Base-by-base conservation (phyloP, 2,797 vertebrate species). In the Paguma larvata region DNA sequence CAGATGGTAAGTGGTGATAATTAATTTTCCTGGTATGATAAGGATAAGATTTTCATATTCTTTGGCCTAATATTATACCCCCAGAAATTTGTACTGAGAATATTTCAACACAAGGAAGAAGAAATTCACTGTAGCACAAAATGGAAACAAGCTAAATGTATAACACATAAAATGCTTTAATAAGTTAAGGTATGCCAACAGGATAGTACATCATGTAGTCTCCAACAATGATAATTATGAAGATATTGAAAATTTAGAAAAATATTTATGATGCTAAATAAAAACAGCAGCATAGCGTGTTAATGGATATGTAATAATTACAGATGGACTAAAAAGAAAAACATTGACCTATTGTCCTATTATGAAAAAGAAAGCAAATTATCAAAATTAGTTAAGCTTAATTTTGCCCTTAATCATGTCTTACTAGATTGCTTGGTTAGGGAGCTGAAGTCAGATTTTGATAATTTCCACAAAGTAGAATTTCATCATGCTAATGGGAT, bases 341-440 rank as follows among this genome's bases (percentile, higher is more conserved):
- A 8, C 5, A 80, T 75, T 56, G 82, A 68, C 23, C 15, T 56
- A 11, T 7, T 91, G 5, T 91, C 16, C 9, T 85, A 51, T 78
- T 85, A 77, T 89, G 32, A 95, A 59, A 51, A 68, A 53, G 59
- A 87, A 89, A 96, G 34, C 8, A 92, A 82, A 72, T 77, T 67
- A 63, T 70, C 13, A 92, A 82, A 94, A 63, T 80, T 48, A 59
- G 5, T 53, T 85, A 75, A 68, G 59, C 14, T 73, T 89, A 84
- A 30, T 73, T 87, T 23, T 96, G 30, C 15, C 10, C 21, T 72
- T 96, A 11, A 2, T 93, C 15, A 56, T 72, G 2, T 80, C 21
- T 80, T 89, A n/a, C 18, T 79, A 13, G 4, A 34, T 68, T 93
- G 30, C 48, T 77, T 97, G 59, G 2, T 6, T 85, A 12, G 34